Evolutionary conservation across 2,113 vertebrate genomes (phyloP).

Genomic region (human): GRCh38 chr3:143740001-143740500

Average conservation of each 20-base stretch:
- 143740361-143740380: background rate
- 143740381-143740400: background rate
- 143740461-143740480: slow-evolving; percentile 2
- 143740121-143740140: background rate
- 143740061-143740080: background rate
- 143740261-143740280: background rate
- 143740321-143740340: background rate
- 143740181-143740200: background rate
- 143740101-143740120: background rate
- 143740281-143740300: background rate
- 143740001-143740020: background rate
- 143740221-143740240: background rate
- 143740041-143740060: background rate
- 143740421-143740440: background rate
- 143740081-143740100: background rate
- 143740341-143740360: background rate
- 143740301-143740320: background rate
- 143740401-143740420: background rate
- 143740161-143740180: background rate
- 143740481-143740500: background rate
- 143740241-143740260: background rate
- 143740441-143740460: background rate
- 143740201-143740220: background rate
- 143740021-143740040: background rate
- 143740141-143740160: background rate